phyloP scores from a whole-genome alignment of 2,888 invertebrate species.

The Sminthurides aquaticus region DNA sequence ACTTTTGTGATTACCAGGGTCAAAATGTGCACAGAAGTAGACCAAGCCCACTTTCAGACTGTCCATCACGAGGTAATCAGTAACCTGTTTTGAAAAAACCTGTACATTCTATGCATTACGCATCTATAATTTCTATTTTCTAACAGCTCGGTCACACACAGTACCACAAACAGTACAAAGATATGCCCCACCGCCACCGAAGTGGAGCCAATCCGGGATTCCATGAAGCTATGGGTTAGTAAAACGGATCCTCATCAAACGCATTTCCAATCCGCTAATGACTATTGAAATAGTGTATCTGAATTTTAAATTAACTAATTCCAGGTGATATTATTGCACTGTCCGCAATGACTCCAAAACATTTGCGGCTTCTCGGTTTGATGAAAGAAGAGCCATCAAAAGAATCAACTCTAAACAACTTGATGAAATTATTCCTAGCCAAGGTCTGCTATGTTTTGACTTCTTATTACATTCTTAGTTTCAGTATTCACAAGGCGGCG shows the following conservation, averaged over 20 bases:
- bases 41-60: conserved; percentile 65
- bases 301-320: background rate
- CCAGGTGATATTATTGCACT: conserved; percentile 69
- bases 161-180: conserved; percentile 66
- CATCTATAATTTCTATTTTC: background rate
- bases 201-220: conserved; percentile 73
- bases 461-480: too few relatives aligned
- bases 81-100: background rate
- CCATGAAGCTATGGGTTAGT: conserved; percentile 12
- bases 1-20: conserved; percentile 54
- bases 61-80: conserved; percentile 75
- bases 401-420: conserved; percentile 65
- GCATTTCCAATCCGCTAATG: too few relatives aligned
- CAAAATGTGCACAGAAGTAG: conserved; percentile 72
- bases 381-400: conserved; percentile 50
- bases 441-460: conserved; percentile 49
- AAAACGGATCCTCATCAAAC: too few relatives aligned
- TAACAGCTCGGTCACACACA: conserved; percentile 67
- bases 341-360: conserved; percentile 68
- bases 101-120: background rate
- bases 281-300: too few relatives aligned
- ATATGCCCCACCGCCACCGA: conserved; percentile 64
- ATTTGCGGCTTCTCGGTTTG: conserved; percentile 58
- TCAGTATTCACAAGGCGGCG: too few relatives aligned
- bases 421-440: conserved; percentile 69